These are phyloP conservation scores for Bubo scandiacus DNA, from an alignment of 2,113 vertebrate species.

Conservation along the genomic window DNA sequence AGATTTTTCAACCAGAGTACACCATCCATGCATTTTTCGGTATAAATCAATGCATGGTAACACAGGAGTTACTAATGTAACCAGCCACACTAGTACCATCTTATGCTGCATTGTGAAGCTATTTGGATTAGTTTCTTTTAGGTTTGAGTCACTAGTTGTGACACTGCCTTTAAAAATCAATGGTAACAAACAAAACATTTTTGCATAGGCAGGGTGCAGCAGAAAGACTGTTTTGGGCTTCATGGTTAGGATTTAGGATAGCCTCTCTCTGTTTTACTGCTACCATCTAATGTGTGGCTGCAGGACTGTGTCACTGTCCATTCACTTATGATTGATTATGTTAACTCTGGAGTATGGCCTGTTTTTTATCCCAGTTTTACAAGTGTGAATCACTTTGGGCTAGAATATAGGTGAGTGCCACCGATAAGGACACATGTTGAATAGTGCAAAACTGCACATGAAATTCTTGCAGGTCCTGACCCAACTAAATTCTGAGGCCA, in stretches of 20 bases:
- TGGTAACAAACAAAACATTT: neutral
- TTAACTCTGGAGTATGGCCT: neutral
- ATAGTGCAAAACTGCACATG: neutral
- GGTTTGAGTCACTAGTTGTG: neutral
- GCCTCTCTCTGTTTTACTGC: neutral
- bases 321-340: neutral
- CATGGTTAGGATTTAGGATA: neutral
- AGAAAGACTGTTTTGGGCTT: neutral
- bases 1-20: neutral
- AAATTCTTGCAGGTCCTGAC: neutral
- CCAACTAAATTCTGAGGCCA: neutral
- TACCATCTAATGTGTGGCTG: neutral
- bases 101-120: neutral
- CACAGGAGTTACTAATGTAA: neutral
- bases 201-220: neutral
- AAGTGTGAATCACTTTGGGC: neutral
- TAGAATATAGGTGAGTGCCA: neutral
- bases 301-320: neutral
- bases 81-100: neutral
- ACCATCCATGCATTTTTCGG: neutral
- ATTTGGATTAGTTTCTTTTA: neutral
- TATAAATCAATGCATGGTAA: neutral
- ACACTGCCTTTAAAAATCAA: neutral
- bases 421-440: fast-evolving
- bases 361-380: neutral